phyloP scores from a whole-genome alignment of 2,888 invertebrate species.

The Odontocolon sp. region DNA sequence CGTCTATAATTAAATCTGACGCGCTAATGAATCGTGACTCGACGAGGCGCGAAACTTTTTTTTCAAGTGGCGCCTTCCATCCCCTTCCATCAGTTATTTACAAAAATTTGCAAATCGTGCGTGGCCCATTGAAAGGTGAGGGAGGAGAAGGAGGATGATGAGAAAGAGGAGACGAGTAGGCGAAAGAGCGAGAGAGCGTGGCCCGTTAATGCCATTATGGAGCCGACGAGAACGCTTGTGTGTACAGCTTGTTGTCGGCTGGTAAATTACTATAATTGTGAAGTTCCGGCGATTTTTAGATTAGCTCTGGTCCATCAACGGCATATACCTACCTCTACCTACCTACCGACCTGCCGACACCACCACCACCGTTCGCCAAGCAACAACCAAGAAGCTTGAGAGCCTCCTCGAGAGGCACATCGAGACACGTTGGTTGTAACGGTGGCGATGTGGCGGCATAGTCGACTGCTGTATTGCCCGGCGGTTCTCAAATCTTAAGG shows the following conservation, averaged over 20 bases:
- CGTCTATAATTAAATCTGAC: conserved; percentile 54
- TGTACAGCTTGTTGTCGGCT: conserved; percentile 79
- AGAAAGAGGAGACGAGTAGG: conserved; percentile 38
- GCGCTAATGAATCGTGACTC: conserved; percentile 51
- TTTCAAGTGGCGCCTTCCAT: conserved; percentile 48
- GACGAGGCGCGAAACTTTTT: background rate
- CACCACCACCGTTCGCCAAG: conserved; percentile 31
- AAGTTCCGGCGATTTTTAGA: conserved; percentile 81
- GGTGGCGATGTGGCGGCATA: conserved; percentile 6
- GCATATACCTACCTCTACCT: conserved; percentile 67
- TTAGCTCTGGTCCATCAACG: conserved; percentile 80
- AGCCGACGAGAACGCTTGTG: conserved; percentile 71
- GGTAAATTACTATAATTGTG: conserved; percentile 80
- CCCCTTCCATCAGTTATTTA: conserved; percentile 39
- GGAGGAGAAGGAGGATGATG: background rate
- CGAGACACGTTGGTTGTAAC: conserved; percentile 21
- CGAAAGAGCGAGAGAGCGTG: conserved; percentile 48
- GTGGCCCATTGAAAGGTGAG: conserved; percentile 49
- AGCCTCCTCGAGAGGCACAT: background rate
- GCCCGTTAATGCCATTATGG: conserved; percentile 63
- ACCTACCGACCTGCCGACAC: conserved; percentile 69
- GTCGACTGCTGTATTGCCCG: conserved; percentile 33
- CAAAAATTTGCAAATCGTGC: conserved; percentile 58
- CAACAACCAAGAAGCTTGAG: conserved; percentile 16
- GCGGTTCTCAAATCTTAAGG: conserved; percentile 70